Evolutionary conservation across 2,797 vertebrate species (phyloP).

Genomic region (Gymnocypris eckloni): DNA sequence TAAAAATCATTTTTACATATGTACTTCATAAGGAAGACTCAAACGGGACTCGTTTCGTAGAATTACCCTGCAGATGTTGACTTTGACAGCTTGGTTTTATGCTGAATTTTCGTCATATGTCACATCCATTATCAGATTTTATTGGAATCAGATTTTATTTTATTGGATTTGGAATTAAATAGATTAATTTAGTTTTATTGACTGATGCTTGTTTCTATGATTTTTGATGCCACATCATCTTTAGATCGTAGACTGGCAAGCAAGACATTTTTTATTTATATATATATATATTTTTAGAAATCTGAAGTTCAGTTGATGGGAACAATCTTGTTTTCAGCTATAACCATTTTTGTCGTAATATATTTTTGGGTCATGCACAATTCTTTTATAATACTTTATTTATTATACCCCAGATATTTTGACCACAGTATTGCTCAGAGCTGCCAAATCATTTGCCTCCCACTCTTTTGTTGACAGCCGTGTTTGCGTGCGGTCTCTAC

Average conservation of each 20-base stretch:
- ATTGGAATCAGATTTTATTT: neutral
- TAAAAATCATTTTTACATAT: neutral
- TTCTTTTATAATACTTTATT: slow-evolving; percentile 34
- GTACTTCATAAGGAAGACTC: neutral
- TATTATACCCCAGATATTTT: slow-evolving; percentile 40
- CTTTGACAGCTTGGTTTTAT: slow-evolving; percentile 6
- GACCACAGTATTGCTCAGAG: slow-evolving; percentile 7
- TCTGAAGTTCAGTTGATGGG: slow-evolving; percentile 14
- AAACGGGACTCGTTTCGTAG: neutral
- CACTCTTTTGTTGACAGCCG: slow-evolving; percentile 18
- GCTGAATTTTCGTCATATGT: neutral
- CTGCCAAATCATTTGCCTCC: slow-evolving; percentile 31
- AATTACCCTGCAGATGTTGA: slow-evolving; percentile 6
- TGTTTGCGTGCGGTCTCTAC: slow-evolving; percentile 11
- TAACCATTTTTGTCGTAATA: slow-evolving; percentile 2
- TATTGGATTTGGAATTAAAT: neutral
- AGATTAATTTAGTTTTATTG: neutral
- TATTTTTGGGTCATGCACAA: neutral
- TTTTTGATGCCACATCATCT: slow-evolving; percentile 7
- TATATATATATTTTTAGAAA: neutral
- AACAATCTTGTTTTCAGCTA: slow-evolving; percentile 2
- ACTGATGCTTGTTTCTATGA: neutral
- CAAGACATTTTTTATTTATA: too few relatives aligned
- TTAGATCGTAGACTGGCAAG: neutral
- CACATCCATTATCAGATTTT: neutral